Evolutionary conservation across 2,888 invertebrate species (phyloP).

Genomic region (Osmoderma eremita): DNA sequence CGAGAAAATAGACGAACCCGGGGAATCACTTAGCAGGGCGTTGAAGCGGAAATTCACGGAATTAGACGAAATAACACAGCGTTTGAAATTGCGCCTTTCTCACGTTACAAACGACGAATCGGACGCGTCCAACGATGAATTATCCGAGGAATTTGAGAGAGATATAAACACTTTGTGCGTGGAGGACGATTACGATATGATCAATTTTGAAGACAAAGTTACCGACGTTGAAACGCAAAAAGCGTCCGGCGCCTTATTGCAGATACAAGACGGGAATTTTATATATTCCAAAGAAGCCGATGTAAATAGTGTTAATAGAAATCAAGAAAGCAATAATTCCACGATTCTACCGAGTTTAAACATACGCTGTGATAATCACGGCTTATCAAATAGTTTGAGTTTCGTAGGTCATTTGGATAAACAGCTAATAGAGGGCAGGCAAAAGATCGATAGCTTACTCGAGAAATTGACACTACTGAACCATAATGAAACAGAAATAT

Average conservation of each 20-base stretch:
- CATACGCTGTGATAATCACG: background rate
- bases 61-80: conserved; percentile 71
- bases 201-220: conserved; percentile 54
- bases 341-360: conserved; percentile 3
- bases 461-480: conserved; percentile 57
- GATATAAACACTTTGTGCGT: conserved; percentile 67
- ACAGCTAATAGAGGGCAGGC: conserved; percentile 55
- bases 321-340: conserved; percentile 8
- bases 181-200: conserved; percentile 60
- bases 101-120: conserved; percentile 69
- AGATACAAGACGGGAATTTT: conserved; percentile 32
- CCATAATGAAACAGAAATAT: conserved; percentile 48
- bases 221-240: conserved; percentile 29
- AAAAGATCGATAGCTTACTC: conserved; percentile 59
- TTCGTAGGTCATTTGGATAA: conserved; percentile 46
- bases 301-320: background rate
- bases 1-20: conserved; percentile 50
- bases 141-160: conserved; percentile 68
- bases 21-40: conserved; percentile 62
- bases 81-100: conserved; percentile 67
- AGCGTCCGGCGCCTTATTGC: conserved; percentile 19
- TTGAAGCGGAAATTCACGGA: conserved; percentile 72
- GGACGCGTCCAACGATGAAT: conserved; percentile 61
- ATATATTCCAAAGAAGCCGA: conserved; percentile 16
- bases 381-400: conserved; percentile 4